These are phyloP conservation scores for Crotophaga sulcirostris DNA, from an alignment of 2,113 vertebrate species.

Conservation along the genomic window DNA sequence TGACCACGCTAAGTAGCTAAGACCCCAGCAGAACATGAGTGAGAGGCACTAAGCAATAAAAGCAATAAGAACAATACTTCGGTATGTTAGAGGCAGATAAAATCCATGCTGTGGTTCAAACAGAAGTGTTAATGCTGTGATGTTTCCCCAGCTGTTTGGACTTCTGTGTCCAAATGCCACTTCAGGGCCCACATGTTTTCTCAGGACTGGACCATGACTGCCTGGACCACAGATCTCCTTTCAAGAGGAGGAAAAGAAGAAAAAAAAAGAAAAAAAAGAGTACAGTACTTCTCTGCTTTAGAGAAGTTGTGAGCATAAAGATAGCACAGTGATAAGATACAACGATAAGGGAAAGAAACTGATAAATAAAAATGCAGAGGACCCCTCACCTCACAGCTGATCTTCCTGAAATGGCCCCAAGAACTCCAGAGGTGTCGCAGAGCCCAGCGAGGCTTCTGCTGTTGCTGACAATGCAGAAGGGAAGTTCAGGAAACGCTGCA, in stretches of 20 bases:
- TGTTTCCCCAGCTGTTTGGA: not conserved
- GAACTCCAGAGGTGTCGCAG: not conserved
- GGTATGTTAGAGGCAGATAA: not conserved
- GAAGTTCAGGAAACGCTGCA: not conserved
- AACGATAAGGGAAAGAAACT: not conserved
- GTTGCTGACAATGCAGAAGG: not conserved
- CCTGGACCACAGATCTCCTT: not conserved
- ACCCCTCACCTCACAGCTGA: not conserved
- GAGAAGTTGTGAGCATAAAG: not conserved
- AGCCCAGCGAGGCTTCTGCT: not conserved
- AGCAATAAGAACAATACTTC: not conserved
- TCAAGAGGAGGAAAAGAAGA: not conserved
- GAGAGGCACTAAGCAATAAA: not conserved
- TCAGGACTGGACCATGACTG: accelerated
- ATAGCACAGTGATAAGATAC: not conserved
- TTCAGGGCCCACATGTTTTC: not conserved
- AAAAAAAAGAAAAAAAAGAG: not conserved
- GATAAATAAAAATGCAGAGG: not conserved
- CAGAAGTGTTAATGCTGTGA: not conserved
- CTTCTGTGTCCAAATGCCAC: not conserved
- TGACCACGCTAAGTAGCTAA: not conserved
- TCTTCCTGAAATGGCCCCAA: not conserved
- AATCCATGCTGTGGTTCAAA: not conserved
- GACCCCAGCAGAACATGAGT: not conserved
- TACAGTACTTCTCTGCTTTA: not conserved